Conservation (phyloP, 2,888 invertebrate genomes). For the Drosophila anomelani region DNA sequence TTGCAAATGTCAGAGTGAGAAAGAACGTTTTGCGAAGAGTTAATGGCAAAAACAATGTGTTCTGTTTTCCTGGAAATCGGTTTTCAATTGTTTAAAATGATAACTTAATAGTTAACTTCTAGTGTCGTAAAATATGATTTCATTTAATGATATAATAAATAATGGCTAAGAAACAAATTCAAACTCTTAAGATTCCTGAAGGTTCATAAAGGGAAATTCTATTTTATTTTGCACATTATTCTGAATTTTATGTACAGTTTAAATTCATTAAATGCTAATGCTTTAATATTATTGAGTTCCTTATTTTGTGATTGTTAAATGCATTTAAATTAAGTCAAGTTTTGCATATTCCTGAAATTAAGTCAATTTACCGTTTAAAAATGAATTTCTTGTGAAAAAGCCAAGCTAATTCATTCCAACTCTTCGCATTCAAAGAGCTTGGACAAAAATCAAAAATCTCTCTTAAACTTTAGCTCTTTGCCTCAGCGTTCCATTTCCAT, state of each 20-base stretch:
- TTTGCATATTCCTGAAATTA: background rate
- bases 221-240: too few species aligned
- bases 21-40: background rate
- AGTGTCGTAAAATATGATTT: background rate
- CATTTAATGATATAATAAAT: background rate
- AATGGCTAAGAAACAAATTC: background rate
- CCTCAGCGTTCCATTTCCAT: conserved; percentile 52
- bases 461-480: conserved; percentile 30
- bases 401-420: background rate
- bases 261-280: background rate
- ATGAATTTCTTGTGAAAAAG: background rate
- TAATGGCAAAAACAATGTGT: background rate
- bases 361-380: background rate
- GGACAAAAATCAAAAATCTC: conserved; percentile 4
- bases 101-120: background rate
- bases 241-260: background rate
- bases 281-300: background rate
- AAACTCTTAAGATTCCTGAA: too few species aligned
- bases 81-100: too few species aligned
- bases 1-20: background rate
- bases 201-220: too few species aligned
- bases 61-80: background rate
- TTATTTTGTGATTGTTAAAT: too few species aligned
- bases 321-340: background rate
- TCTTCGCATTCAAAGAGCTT: background rate